Base-by-base conservation (phyloP, 2,888 invertebrate species). In the Carabus problematicus region DNA sequence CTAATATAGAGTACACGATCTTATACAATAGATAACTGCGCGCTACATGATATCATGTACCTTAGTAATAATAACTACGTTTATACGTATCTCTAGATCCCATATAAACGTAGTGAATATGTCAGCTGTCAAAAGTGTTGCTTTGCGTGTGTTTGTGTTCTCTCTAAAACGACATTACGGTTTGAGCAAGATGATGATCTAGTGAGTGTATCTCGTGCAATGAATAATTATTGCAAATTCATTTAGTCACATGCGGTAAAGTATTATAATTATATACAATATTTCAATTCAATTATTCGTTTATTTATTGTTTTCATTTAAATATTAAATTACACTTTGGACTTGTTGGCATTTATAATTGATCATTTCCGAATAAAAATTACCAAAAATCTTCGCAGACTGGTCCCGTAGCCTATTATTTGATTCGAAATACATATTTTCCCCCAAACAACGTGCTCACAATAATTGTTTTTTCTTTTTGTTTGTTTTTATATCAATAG, bases 141-240 rank as follows among this genome's bases (percentile, higher is more conserved):
- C 42, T 39, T 12, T 19, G 29, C 52, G 2, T 29, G 2, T 3
- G 29, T 29, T 29, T 29, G 3, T 29, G 3, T 29, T 2, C 29
- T 60, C 67, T 60, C 60, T 47, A 56, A 63, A 68, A 59, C 60
- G 66, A 66, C 59, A 54, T 59, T 19, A 29, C 29, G 41, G 60
- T 42, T 68, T 68, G 67, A 68, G 67, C 67, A 68, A 68, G 61
- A 61, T 68, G 61, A 61, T 68, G 43, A 52, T 68, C 60, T 68
- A 68, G 54, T 60, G 42, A 68, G 54, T 60, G 42, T 59, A 54
- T 42, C 52, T 54, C 18, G 67, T 60, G 67, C 67, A 68, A 68
- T 60, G 16, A 52, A 68, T 54, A 60, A 45, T 19, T 60, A 68
- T 68, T 68, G 67, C 67, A 60, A 59, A 42, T 42, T 42, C 29